Percentiles rank a stretch among this genome's conserved stretches.
phyloP scores from a whole-genome alignment of 2,888 invertebrate species.

The Troides oblongomaculatus region DNA sequence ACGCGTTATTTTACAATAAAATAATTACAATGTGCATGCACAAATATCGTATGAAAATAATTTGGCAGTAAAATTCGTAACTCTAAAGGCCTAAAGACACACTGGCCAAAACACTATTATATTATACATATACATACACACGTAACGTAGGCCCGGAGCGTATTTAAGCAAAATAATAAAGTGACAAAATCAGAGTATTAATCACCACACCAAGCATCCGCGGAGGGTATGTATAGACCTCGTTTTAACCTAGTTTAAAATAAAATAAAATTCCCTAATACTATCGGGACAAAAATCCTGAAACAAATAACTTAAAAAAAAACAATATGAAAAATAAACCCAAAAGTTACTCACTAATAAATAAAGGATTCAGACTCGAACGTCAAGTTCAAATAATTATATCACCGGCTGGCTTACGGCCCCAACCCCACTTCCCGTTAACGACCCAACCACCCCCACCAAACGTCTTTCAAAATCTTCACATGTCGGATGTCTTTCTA shows the following conservation, averaged over 20 bases:
- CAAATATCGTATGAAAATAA: constrained; percentile 80
- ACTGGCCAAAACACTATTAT: constrained; percentile 79
- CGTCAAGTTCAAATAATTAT: constrained; percentile 59
- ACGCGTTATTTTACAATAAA: constrained; percentile 75
- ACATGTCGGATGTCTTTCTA: constrained; percentile 67
- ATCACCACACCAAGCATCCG: constrained; percentile 72
- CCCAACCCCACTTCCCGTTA: constrained; percentile 38
- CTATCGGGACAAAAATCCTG: constrained; percentile 80
- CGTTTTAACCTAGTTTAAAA: constrained; percentile 70
- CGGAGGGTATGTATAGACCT: constrained; percentile 62
- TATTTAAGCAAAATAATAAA: constrained; percentile 76
- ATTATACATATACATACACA: constrained; percentile 38
- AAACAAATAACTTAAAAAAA: constrained; percentile 75
- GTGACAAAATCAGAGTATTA: constrained; percentile 77
- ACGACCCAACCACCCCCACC: constrained; percentile 1
- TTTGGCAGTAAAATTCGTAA: constrained; percentile 81
- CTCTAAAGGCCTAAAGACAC: constrained; percentile 75
- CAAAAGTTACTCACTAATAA: constrained; percentile 79
- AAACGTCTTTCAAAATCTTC: constrained; percentile 50
- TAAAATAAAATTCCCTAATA: constrained; percentile 80
- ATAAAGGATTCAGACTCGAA: constrained; percentile 76
- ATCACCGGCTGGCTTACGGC: constrained; percentile 53
- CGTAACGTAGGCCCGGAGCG: constrained; percentile 71
- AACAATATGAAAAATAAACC: constrained; percentile 78
- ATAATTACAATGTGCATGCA: constrained; percentile 79